Base-by-base conservation (phyloP, 2,113 vertebrate genomes). In the Orthonyx spaldingii region DNA sequence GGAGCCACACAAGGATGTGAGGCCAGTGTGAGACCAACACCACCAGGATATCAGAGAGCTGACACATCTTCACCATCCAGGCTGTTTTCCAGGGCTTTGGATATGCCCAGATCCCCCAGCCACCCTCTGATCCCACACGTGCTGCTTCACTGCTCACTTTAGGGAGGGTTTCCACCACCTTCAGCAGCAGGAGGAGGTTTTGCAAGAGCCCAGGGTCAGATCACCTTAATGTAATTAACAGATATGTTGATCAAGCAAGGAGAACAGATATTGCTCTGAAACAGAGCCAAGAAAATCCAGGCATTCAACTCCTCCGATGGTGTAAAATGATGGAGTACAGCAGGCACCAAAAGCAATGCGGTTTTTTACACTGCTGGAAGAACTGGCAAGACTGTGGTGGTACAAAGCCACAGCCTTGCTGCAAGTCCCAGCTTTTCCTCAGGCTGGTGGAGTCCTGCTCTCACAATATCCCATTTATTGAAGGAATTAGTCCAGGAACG, bases 231-330 rank as follows among this genome's bases (percentile, higher is more conserved):
- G 1, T 33, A 87, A 76, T 87, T 80, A 61, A 89, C 30, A 57
- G 50, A 42, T 35, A 47, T 0, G 5, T 33, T 71, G 68, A 50
- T 72, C 27, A 42, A 68, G 53, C 71, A n/a, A 76, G 74, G 59
- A 80, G 68, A 59, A 86, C 5, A 6, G 16, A 42, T 26, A 52
- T 76, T 79, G 57, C 37, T 63, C 80, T 41, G 46, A 84, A 90
- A 89, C 9, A 87, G 64, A 0, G 0, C 65, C 46, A 59, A 39
- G 49, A 76, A 83, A 79, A 71, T 32, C 42, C 49, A 55, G 72
- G 35, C 3, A 2, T 55, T 68, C 52, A 11, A 35, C 66, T 47
- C 13, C 66, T 68, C 57, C 0, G 0, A 10, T 17, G 39, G 30
- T 28, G 20, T 7, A 64, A 74, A 74, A 2, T 16, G 35, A 68